These are phyloP conservation scores for Timema podura DNA, from an alignment of 2,888 invertebrate genomes.

Conservation along the genomic window DNA sequence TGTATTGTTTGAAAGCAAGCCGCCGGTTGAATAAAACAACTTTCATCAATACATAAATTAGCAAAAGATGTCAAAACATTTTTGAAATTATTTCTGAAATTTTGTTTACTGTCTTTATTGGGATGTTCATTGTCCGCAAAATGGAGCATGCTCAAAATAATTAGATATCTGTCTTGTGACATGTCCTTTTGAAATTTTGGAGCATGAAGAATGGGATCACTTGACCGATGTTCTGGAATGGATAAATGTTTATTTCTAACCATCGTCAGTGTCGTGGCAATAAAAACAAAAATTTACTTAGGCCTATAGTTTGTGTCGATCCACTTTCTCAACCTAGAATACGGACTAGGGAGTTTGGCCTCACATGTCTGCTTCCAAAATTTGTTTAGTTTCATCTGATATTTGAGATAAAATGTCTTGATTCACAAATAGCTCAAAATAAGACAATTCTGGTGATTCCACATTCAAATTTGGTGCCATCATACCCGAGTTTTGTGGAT, in stretches of 20 bases:
- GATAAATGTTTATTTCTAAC: slow-evolving; percentile 6
- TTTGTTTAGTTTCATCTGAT: no score
- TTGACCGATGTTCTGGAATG: not conserved
- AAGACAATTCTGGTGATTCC: no score
- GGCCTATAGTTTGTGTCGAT: not conserved
- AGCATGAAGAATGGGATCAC: not conserved
- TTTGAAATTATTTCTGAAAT: no score
- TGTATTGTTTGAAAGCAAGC: slow-evolving; percentile 4
- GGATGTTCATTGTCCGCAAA: not conserved
- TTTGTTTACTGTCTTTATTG: not conserved
- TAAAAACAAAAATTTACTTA: not conserved
- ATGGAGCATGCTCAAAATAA: not conserved
- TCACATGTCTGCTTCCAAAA: no score
- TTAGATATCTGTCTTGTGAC: not conserved
- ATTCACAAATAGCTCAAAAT: no score
- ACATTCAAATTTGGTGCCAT: no score
- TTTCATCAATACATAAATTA: not conserved
- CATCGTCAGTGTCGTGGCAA: not conserved
- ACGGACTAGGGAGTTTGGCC: no score
- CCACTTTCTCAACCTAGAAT: no score
- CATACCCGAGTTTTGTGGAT: no score
- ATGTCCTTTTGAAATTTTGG: not conserved
- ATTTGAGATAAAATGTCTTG: no score
- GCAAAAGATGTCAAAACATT: no score
- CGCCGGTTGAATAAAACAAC: slow-evolving; percentile 4